A percentile compares a stretch with the other conserved stretches of the same genome.
Evolutionary conservation across 2,797 vertebrate species (phyloP).

Genomic region (Eptatretus atami): DNA sequence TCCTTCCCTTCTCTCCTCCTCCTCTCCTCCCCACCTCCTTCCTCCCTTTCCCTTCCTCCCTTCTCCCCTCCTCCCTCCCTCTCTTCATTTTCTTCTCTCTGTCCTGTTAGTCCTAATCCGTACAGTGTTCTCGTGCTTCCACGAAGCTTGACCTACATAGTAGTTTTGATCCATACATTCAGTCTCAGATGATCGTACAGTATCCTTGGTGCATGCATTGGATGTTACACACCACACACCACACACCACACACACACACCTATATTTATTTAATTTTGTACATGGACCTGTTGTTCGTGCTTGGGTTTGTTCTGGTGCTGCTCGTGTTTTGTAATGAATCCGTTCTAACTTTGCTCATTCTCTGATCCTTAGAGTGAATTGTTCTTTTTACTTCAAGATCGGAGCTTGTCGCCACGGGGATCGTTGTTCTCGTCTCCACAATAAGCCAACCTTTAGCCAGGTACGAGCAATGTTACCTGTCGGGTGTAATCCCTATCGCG

Average conservation of each 20-base stretch:
- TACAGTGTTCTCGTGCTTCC: neutral
- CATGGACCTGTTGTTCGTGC: too few species aligned
- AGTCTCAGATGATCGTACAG: too few species aligned
- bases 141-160: neutral
- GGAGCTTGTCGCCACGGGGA: neutral
- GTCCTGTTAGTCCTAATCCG: too few species aligned
- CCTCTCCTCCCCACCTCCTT: neutral
- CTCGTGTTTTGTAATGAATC: too few species aligned
- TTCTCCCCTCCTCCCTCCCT: neutral
- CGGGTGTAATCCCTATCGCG: too few species aligned
- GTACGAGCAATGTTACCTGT: neutral
- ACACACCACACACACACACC: too few species aligned
- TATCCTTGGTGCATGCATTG: too few species aligned
- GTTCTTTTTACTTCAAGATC: slow-evolving; percentile 1
- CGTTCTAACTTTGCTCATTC: neutral
- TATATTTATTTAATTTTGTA: too few species aligned
- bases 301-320: too few species aligned
- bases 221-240: too few species aligned
- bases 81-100: too few species aligned
- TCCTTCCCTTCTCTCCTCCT: neutral
- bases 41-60: neutral
- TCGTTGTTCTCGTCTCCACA: neutral
- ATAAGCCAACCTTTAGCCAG: neutral
- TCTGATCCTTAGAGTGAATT: neutral
- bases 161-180: neutral